Evolutionary conservation across 2,113 vertebrate genomes (phyloP).

Genomic region (Turdus rufiventris): DNA sequence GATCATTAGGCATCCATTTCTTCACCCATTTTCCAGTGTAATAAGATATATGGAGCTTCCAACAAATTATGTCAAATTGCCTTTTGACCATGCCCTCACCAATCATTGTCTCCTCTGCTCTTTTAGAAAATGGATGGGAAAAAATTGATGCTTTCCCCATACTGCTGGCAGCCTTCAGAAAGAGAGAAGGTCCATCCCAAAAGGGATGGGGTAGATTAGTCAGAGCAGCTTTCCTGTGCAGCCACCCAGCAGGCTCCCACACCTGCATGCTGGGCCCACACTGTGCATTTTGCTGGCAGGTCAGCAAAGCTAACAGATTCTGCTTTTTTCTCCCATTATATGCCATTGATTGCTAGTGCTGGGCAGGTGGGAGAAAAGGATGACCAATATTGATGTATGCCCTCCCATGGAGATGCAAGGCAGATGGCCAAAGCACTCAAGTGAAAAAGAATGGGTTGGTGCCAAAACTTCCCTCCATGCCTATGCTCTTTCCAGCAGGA

Average conservation of each 20-base stretch:
- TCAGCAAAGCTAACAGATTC: background rate
- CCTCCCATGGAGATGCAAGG: background rate
- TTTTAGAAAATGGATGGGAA: background rate
- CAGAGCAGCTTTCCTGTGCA: background rate
- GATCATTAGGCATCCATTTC: background rate
- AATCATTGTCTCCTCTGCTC: background rate
- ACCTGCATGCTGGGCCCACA: background rate
- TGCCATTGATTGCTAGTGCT: background rate
- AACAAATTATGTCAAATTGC: background rate
- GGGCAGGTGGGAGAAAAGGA: background rate
- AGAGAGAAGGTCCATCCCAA: background rate
- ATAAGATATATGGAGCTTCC: background rate
- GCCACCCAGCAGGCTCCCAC: background rate
- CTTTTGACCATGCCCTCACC: background rate
- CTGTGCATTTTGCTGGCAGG: background rate
- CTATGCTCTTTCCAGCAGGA: background rate
- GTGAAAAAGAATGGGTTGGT: background rate
- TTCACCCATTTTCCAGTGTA: background rate
- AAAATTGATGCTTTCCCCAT: background rate
- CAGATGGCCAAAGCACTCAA: background rate
- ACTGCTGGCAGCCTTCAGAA: background rate
- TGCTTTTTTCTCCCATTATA: background rate
- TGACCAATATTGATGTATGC: background rate
- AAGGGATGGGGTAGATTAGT: background rate
- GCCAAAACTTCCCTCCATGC: background rate